A percentile compares a stretch with the other conserved stretches of the same genome.
Conservation (phyloP, 1,140 invertebrate genomes). For the Diuraphis noxia region DNA sequence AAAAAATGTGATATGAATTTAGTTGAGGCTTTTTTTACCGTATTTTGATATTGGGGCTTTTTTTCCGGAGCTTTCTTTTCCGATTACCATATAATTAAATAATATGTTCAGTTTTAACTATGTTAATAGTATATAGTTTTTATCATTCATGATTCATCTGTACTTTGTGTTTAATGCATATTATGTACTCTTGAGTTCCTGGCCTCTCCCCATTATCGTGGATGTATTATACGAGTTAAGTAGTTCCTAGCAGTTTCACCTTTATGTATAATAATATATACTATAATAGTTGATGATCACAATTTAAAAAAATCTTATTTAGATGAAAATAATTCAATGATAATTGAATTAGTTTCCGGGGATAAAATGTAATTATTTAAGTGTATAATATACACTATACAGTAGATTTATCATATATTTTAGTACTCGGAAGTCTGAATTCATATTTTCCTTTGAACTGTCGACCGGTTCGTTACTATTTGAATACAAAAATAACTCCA, state of each 20-base stretch:
- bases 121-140: too few relatives aligned
- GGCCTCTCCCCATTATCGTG: too few relatives aligned
- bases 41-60: too few relatives aligned
- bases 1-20: too few relatives aligned
- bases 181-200: too few relatives aligned
- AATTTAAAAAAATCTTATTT: neutral
- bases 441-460: neutral
- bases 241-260: neutral
- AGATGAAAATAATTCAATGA: neutral
- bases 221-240: too few relatives aligned
- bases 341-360: neutral
- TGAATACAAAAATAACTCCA: neutral
- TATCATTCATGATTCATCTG: too few relatives aligned
- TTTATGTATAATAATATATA: neutral
- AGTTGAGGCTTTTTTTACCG: too few relatives aligned
- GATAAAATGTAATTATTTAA: neutral
- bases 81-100: too few relatives aligned
- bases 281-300: neutral
- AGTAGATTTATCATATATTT: neutral
- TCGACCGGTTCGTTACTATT: neutral
- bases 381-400: neutral
- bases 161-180: too few relatives aligned
- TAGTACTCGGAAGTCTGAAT: neutral
- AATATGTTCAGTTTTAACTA: too few relatives aligned
- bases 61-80: too few relatives aligned